Evolutionary conservation across 1,140 invertebrate species (phyloP), one percentile per base, ranked within the genome.

Genomic region (Melitaea cinxia): DNA sequence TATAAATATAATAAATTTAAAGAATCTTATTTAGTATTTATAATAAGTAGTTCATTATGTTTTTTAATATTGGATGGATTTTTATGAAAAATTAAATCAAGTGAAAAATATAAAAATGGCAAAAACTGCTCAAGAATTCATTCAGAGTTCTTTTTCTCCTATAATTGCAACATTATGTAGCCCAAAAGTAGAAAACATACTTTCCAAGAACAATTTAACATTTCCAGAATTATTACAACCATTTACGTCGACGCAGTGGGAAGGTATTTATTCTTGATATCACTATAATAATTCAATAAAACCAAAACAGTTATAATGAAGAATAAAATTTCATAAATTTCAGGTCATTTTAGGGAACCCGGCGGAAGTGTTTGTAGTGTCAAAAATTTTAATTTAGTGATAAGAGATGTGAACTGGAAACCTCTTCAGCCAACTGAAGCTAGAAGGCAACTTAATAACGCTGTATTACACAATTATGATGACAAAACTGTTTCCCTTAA

Each of bases 181-280:
- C 77, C 90, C 93, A 26, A 93, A 94, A 82, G 97, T 96, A 5
- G 96, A 98, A 77, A 92, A 94, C 65, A 91, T 96, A 45, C 97
- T 97, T 80, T 94, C 95, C 65, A 97, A 97, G 82, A 99, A 98
- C 89, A 98, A 98, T 92, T 91, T 99, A 42, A 94, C 94, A 17
- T 98, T 99, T 82, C 94, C 95, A 50, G 96, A 99, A 91, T 84
- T 99, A 50, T 91, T 99, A 26, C 97, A 98, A 83, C 98, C 98
- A 2, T 99, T 99, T 75, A 68, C 80, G 10, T 54, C 28, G 24
- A 58, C 86, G 70, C 84, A 86, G 39, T 82, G 70, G 70, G 88
- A 89, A 82, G 85, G 88, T 88, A 23, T 23, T 19, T 56, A 33
- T 0, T n/a, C 47, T 24, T 45, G 15, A 37, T 50, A 10, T 10